Evolutionary conservation across 2,888 invertebrate species (phyloP).

Genomic region (Eumacrocentrus americanus): DNA sequence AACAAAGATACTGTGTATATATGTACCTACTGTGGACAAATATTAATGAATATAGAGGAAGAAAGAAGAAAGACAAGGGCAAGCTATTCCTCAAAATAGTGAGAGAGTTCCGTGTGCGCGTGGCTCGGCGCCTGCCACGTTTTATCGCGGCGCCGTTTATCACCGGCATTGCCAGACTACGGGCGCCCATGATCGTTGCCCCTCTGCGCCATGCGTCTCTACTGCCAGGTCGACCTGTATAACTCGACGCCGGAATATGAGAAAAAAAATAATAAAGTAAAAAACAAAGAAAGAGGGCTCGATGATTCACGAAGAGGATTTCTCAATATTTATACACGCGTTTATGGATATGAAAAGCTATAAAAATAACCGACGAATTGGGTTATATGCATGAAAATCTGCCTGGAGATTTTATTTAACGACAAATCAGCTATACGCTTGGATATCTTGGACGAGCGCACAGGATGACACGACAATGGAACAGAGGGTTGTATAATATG

Average conservation of each 20-base stretch:
- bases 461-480: background rate
- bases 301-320: background rate
- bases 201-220: constrained; percentile 9
- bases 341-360: background rate
- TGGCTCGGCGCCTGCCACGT: constrained; percentile 42
- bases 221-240: background rate
- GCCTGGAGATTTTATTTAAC: constrained; percentile 1
- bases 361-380: background rate
- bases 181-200: too few species aligned
- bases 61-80: constrained; percentile 19
- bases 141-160: constrained; percentile 55
- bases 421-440: too few species aligned
- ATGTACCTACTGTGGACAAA: background rate
- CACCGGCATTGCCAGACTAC: constrained; percentile 45
- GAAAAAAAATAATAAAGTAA: background rate
- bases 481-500: too few species aligned
- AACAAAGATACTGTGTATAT: background rate
- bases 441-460: background rate
- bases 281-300: background rate
- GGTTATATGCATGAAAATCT: background rate
- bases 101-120: constrained; percentile 39
- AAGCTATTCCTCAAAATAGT: constrained; percentile 47
- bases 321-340: background rate
- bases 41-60: background rate
- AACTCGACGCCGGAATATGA: background rate